Conservation (phyloP, 2,797 vertebrate genomes). For the Eidolon dupreanum region DNA sequence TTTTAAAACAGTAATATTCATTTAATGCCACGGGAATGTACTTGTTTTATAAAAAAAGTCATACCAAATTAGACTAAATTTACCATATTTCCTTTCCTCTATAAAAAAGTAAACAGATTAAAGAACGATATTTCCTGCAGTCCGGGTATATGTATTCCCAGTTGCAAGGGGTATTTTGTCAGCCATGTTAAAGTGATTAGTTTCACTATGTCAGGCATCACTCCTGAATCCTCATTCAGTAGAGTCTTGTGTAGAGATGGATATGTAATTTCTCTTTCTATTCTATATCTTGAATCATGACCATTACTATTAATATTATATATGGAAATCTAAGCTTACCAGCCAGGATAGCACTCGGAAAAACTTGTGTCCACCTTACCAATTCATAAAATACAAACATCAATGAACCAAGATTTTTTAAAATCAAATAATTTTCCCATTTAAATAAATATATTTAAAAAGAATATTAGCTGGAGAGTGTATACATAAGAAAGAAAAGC, state of each 20-base stretch:
- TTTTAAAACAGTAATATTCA: constrained; percentile 31
- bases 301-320: constrained; percentile 9
- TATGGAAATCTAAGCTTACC: constrained; percentile 72
- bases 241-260: constrained; percentile 59
- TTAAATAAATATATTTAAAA: constrained; percentile 44
- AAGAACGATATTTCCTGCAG: constrained; percentile 38
- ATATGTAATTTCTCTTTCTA: constrained; percentile 71
- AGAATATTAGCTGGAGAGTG: not conserved
- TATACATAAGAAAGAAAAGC: not conserved
- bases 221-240: constrained; percentile 66
- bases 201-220: constrained; percentile 53
- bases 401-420: constrained; percentile 14
- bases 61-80: constrained; percentile 49
- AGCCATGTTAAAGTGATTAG: not conserved
- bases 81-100: constrained; percentile 36
- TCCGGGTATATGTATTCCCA: not conserved
- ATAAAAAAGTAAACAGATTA: constrained; percentile 43
- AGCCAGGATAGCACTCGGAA: constrained; percentile 48
- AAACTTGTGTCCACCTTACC: not conserved
- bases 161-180: constrained; percentile 4
- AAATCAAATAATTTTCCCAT: constrained; percentile 23
- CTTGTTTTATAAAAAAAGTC: constrained; percentile 44
- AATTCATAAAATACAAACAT: not conserved
- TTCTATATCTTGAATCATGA: constrained; percentile 51
- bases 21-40: constrained; percentile 22